Conservation (phyloP, 2,113 vertebrate species). For the Psephotus haematonotus region DNA sequence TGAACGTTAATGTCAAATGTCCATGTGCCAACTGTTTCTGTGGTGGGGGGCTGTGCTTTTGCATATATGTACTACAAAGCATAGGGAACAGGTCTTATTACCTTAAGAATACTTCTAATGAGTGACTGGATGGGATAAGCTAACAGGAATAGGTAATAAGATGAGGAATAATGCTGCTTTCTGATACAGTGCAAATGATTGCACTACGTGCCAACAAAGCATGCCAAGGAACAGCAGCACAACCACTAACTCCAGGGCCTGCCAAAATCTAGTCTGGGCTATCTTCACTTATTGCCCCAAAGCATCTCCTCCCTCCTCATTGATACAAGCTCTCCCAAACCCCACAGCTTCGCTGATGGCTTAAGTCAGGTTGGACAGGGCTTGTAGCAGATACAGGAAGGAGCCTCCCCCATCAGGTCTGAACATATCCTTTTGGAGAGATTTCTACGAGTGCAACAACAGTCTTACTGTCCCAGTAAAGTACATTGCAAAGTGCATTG, state of each 20-base stretch:
- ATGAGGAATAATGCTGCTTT: neutral
- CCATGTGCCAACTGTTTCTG: rapidly evolving
- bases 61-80: rapidly evolving
- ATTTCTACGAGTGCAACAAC: neutral
- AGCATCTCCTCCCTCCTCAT: too few relatives aligned
- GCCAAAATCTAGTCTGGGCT: neutral
- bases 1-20: neutral
- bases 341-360: neutral
- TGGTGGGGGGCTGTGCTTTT: neutral
- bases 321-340: neutral
- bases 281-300: neutral
- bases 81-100: rapidly evolving
- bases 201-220: neutral
- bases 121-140: neutral
- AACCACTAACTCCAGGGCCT: neutral
- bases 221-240: neutral
- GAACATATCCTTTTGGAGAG: neutral
- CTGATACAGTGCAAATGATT: neutral
- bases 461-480: neutral
- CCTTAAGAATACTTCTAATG: neutral
- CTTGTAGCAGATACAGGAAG: neutral
- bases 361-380: neutral
- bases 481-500: neutral
- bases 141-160: rapidly evolving
- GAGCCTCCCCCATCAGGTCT: neutral